phyloP scores from a whole-genome alignment of 1,140 invertebrate species.

The Drosophila neocordata region DNA sequence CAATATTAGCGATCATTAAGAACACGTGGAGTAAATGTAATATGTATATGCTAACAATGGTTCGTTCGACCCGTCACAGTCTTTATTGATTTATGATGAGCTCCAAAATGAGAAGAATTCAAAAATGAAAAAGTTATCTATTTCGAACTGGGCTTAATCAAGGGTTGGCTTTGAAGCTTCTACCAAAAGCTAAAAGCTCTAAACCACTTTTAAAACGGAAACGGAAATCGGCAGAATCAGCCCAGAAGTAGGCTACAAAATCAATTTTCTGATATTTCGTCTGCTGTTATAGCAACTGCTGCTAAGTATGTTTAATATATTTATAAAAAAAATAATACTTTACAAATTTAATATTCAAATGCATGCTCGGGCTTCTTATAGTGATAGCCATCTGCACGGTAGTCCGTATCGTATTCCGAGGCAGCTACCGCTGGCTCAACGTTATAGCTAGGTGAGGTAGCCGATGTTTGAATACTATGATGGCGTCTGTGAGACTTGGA shows the following conservation, averaged over 20 bases:
- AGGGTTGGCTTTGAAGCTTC: constrained; percentile 38
- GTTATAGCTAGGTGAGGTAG: constrained; percentile 10
- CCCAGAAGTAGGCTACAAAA: constrained; percentile 45
- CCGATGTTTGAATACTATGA: background rate
- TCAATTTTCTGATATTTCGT: background rate
- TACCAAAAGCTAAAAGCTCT: constrained; percentile 1
- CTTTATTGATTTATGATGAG: background rate
- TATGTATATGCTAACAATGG: constrained; percentile 1
- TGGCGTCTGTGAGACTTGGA: constrained; percentile 8
- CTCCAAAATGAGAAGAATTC: constrained; percentile 14
- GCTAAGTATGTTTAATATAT: constrained; percentile 45
- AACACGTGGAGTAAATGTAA: constrained; percentile 25
- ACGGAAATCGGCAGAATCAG: constrained; percentile 11
- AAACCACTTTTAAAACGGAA: constrained; percentile 34
- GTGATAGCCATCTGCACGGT: constrained; percentile 64
- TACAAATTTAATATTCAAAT: constrained; percentile 25
- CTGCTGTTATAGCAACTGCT: constrained; percentile 66
- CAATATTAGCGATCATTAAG: constrained; percentile 4
- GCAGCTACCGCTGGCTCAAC: constrained; percentile 36
- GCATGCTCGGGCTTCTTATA: constrained; percentile 55
- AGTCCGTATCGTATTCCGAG: constrained; percentile 53
- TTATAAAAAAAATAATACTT: constrained; percentile 10
- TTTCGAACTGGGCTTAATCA: background rate
- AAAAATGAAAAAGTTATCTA: background rate
- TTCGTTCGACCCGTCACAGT: background rate